Evolutionary conservation across 92 coral and sea anemone genomes (phyloP), one percentile per base, ranked within the genome.

Genomic region (Porites cylindrica): DNA sequence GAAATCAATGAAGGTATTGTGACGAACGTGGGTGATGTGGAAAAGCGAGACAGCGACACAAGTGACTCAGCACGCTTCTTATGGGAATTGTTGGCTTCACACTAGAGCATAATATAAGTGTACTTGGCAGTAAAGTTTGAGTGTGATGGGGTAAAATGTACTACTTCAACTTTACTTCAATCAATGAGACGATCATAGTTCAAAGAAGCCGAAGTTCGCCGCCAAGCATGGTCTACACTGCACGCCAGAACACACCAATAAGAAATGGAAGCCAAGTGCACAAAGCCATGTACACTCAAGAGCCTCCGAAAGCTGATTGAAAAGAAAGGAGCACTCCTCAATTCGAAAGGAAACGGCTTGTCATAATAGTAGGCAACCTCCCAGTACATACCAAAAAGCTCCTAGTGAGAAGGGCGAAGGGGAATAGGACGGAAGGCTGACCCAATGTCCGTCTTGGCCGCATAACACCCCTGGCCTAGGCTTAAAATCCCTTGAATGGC

Each of bases 371-470:
- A 91, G 0, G 77, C 52, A 13, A 78, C 83, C 17, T 85, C 59
- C 90, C 90, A 90, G 43, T 60, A 68, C 86, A 90, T 90, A 38
- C 90, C 93, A 51, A 91, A 72, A 16, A 86, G 71, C 74, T 91
- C 91, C 12, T 82, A 87, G 47, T 90, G 88, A 2, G 23, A 70
- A 1, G 90, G 92, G n/a, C 68, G 38, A 11, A 85, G 66, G 7
- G 76, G 90, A 18, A 85, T 78, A 2, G 84, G 56, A 16, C 82
- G 91, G 64, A 90, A 85, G 43, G 93, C 90, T 6, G 93, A 71
- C 32, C 84, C 86, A 4, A 90, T 69, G 29, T 89, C 91, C 21
- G 89, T 84, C 24, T 90, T 90, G 12, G 93, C 93, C 1, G 80
- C 53, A 54, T 78, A 90, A 10, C 75, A 72, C 3, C 90, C 86